Evolutionary conservation across 2,113 vertebrate species (phyloP).

Genomic region (Thalassoma bifasciatum): DNA sequence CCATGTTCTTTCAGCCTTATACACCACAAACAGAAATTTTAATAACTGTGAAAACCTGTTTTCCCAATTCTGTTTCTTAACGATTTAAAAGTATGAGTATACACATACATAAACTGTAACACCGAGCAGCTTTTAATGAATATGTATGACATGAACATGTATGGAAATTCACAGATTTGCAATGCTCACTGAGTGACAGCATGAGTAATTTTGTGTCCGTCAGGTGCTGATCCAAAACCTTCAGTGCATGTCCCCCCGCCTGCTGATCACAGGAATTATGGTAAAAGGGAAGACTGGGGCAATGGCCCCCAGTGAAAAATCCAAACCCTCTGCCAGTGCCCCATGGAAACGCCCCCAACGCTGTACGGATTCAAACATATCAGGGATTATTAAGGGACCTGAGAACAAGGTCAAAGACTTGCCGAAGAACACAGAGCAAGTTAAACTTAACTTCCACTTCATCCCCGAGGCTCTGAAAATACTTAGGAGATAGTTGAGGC

Average conservation of each 20-base stretch:
- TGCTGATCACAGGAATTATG: conserved; percentile 59
- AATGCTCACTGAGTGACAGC: neutral
- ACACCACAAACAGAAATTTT: no score
- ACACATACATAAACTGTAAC: conserved; percentile 4
- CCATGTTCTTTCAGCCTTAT: no score
- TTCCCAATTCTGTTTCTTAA: no score
- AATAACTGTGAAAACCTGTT: no score
- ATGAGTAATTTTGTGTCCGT: conserved; percentile 11
- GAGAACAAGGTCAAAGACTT: conserved; percentile 86
- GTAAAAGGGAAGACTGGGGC: conserved; percentile 42
- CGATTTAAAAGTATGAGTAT: neutral
- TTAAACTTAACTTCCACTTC: conserved; percentile 86
- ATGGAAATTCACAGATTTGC: conserved; percentile 1
- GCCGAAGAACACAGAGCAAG: conserved; percentile 81
- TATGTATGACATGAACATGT: neutral
- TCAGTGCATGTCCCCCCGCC: conserved; percentile 30
- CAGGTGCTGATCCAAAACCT: conserved; percentile 49
- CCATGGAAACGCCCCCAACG: conserved; percentile 58
- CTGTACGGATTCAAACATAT: conserved; percentile 68
- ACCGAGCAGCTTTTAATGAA: conserved; percentile 4
- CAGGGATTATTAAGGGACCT: conserved; percentile 81
- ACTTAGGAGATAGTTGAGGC: conserved; percentile 84
- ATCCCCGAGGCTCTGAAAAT: conserved; percentile 82
- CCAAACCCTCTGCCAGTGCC: conserved; percentile 54
- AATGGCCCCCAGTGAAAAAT: conserved; percentile 34